Evolutionary conservation across 2,797 vertebrate species (phyloP).

Genomic region (Orientallactaga sibirica): DNA sequence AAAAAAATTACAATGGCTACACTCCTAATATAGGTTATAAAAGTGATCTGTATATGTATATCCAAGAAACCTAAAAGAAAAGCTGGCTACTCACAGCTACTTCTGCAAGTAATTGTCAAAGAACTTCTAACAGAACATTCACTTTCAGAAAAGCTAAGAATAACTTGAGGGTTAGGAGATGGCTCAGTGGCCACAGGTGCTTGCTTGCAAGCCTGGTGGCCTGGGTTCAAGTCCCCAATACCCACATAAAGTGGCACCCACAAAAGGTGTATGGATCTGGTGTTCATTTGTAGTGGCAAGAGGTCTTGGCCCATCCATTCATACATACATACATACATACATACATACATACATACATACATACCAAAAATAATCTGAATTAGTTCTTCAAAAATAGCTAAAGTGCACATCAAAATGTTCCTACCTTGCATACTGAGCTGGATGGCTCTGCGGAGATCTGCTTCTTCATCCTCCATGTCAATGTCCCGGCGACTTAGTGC

Average conservation of each 20-base stretch:
- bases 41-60: background rate
- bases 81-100: background rate
- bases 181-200: too few species aligned
- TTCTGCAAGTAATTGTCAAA: background rate
- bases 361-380: background rate
- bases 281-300: too few species aligned
- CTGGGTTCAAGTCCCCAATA: too few species aligned
- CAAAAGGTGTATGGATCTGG: too few species aligned
- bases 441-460: conserved; percentile 98
- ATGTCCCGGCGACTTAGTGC: conserved; percentile 97
- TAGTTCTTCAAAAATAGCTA: background rate
- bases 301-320: too few species aligned
- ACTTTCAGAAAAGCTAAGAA: background rate
- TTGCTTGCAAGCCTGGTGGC: too few species aligned
- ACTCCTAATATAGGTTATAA: background rate
- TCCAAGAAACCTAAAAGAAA: background rate
- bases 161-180: background rate
- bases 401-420: background rate
- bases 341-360: too few species aligned
- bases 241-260: too few species aligned
- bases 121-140: background rate
- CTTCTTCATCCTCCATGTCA: conserved; percentile 98
- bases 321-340: too few species aligned
- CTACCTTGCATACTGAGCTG: conserved; percentile 99
- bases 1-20: background rate